Conservation (phyloP, 2,888 invertebrate genomes). For the Chloroclystis v-ata region DNA sequence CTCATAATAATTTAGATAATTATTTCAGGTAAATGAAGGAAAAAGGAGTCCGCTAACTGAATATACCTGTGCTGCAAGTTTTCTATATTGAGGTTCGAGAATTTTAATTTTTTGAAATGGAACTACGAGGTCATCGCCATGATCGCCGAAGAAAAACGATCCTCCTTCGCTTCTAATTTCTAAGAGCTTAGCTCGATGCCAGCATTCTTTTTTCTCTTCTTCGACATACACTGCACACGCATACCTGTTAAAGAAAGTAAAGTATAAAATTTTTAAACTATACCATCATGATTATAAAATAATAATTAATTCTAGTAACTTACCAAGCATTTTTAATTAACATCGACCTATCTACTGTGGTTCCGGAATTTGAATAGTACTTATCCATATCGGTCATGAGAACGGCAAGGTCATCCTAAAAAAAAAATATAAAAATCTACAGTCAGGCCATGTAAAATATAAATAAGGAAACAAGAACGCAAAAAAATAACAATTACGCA, state of each 20-base stretch:
- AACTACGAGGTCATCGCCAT: slow-evolving; percentile 82
- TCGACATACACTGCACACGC: slow-evolving; percentile 70
- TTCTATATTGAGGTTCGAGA: slow-evolving; percentile 80
- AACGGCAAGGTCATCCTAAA: slow-evolving; percentile 68
- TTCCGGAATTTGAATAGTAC: slow-evolving; percentile 61
- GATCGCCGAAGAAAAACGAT: slow-evolving; percentile 85
- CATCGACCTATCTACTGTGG: slow-evolving; percentile 65
- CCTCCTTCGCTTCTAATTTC: slow-evolving; percentile 71
- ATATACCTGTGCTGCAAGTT: slow-evolving; percentile 83
- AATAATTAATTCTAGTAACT: slow-evolving; percentile 24
- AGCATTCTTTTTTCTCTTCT: slow-evolving; percentile 62
- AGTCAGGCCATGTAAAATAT: no score
- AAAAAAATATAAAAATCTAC: no score
- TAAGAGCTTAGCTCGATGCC: slow-evolving; percentile 78
- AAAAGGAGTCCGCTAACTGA: no score
- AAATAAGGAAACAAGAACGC: no score
- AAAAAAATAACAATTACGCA: no score
- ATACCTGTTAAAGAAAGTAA: slow-evolving; percentile 47
- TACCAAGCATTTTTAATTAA: slow-evolving; percentile 67
- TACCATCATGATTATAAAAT: background rate
- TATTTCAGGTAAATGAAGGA: no score
- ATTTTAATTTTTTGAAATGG: slow-evolving; percentile 75
- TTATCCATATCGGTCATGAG: slow-evolving; percentile 72
- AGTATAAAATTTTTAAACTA: background rate
- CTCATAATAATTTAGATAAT: no score